Evolutionary conservation across 2,113 vertebrate species (phyloP).

Genomic region (Atherinomorus stipes): DNA sequence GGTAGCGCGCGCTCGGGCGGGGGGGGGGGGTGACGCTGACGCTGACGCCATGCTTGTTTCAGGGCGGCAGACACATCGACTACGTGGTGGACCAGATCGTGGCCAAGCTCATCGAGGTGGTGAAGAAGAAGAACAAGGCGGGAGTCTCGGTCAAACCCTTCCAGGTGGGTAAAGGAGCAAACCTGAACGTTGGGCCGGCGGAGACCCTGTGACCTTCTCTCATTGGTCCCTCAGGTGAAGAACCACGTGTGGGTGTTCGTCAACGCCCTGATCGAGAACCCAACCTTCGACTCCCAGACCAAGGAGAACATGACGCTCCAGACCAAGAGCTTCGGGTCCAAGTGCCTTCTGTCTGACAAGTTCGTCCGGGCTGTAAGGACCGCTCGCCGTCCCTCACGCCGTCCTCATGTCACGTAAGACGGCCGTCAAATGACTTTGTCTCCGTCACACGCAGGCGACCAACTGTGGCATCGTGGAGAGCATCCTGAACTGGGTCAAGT

Average conservation of each 20-base stretch:
- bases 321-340: slow-evolving; percentile 97
- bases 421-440: background rate
- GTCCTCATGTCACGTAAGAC: background rate
- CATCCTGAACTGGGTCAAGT: slow-evolving; percentile 99
- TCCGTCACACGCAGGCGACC: slow-evolving; percentile 85
- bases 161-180: slow-evolving; percentile 84
- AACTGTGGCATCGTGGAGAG: slow-evolving; percentile 99
- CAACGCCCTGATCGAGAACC: slow-evolving; percentile 97
- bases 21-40: too few species aligned
- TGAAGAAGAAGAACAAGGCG: slow-evolving; percentile 99
- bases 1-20: too few species aligned
- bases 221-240: slow-evolving; percentile 88
- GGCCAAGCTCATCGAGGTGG: slow-evolving; percentile 96
- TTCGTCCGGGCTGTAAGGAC: slow-evolving; percentile 94
- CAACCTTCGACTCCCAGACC: slow-evolving; percentile 97
- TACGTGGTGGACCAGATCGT: slow-evolving; percentile 99
- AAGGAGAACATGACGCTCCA: slow-evolving; percentile 99
- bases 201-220: background rate
- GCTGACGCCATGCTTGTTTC: slow-evolving; percentile 9
- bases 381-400: too few species aligned
- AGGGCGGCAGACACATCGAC: slow-evolving; percentile 97
- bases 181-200: background rate
- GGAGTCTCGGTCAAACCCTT: slow-evolving; percentile 99
- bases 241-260: slow-evolving; percentile 99
- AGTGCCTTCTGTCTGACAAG: slow-evolving; percentile 94